phyloP scores from a whole-genome alignment of 2,113 vertebrate genomes.

The Poeciliopsis prolifica region DNA sequence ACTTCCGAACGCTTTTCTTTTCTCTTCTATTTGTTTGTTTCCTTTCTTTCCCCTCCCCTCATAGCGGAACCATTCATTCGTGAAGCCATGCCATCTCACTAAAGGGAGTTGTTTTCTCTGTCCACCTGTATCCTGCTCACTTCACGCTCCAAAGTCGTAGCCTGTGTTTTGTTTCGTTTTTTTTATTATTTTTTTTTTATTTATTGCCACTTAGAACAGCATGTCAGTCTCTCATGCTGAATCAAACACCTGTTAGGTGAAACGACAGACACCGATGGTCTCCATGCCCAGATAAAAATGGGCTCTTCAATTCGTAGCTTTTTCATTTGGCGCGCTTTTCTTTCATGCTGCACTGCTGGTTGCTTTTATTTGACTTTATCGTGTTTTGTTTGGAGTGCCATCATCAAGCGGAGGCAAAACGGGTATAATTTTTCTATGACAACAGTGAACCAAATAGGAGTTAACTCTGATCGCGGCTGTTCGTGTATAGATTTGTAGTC shows the following conservation, averaged over 20 bases:
- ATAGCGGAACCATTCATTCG: constrained; percentile 40
- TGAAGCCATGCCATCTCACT: constrained; percentile 64
- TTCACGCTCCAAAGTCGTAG: constrained; percentile 31
- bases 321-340: constrained; percentile 10
- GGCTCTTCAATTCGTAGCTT: constrained; percentile 37
- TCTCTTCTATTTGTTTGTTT: background rate
- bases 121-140: constrained; percentile 63
- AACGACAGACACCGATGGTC: constrained; percentile 45
- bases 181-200: constrained; percentile 32
- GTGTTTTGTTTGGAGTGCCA: constrained; percentile 25
- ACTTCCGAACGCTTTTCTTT: constrained; percentile 19
- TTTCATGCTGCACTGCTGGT: constrained; percentile 52
- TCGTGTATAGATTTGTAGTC: constrained; percentile 70
- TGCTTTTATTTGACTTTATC: constrained; percentile 5
- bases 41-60: background rate
- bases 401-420: constrained; percentile 67
- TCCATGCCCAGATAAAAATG: constrained; percentile 48
- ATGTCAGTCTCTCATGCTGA: constrained; percentile 17
- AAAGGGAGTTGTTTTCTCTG: constrained; percentile 62
- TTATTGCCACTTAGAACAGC: constrained; percentile 43
- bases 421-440: constrained; percentile 72
- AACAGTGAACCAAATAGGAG: constrained; percentile 70
- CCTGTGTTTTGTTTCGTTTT: constrained; percentile 26
- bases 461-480: constrained; percentile 61
- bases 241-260: constrained; percentile 33